These are phyloP conservation scores for Cantharis flavilabris DNA, from an alignment of 2,888 invertebrate genomes.

Conservation along the genomic window DNA sequence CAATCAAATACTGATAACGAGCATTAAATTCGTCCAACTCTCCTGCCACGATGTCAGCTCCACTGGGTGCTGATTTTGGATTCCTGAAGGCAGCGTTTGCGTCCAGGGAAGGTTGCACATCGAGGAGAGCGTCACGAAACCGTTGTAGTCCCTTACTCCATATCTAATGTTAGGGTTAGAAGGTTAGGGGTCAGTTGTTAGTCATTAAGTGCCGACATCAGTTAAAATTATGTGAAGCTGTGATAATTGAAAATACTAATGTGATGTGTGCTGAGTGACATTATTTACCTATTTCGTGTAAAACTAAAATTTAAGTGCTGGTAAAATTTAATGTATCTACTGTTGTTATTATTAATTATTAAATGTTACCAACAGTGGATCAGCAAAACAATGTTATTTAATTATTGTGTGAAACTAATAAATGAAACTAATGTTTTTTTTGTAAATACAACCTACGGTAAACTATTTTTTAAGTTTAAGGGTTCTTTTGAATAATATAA, in stretches of 20 bases:
- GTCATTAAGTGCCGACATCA: conserved; percentile 52
- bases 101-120: conserved; percentile 81
- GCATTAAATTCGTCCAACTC: conserved; percentile 83
- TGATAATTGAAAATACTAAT: conserved; percentile 7
- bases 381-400: not conserved
- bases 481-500: not conserved
- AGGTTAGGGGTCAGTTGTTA: conserved; percentile 62
- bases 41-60: conserved; percentile 76
- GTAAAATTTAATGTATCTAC: not conserved
- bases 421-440: not conserved
- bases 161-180: conserved; percentile 68
- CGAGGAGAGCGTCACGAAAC: conserved; percentile 82
- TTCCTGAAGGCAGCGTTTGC: conserved; percentile 52
- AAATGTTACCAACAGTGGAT: not conserved
- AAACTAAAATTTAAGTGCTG: not conserved
- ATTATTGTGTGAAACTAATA: not conserved
- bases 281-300: not conserved
- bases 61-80: conserved; percentile 50
- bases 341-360: not conserved
- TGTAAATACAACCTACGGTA: not conserved
- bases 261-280: conserved; percentile 14
- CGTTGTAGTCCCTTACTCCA: conserved; percentile 84
- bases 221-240: conserved; percentile 30
- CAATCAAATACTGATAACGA: conserved; percentile 74
- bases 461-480: not conserved